A percentile compares a stretch with the other conserved stretches of the same genome.
These are phyloP conservation scores for Belonocnema kinseyi DNA, from an alignment of 1,140 invertebrate genomes.

Conservation along the genomic window DNA sequence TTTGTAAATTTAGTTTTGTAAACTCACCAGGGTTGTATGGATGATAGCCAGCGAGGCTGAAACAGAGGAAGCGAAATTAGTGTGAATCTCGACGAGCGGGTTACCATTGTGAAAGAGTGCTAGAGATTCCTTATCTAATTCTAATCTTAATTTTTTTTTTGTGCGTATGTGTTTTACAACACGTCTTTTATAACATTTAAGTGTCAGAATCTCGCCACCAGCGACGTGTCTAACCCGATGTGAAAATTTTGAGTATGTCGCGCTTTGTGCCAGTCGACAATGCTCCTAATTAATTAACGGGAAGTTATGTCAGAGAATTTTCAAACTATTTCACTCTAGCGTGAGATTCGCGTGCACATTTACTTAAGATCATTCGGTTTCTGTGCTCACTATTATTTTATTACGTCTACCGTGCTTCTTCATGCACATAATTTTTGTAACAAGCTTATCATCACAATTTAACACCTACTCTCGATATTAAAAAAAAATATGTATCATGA, in stretches of 20 bases:
- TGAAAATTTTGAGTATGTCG: constrained; percentile 49
- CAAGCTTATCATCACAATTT: constrained; percentile 25
- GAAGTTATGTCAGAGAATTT: constrained; percentile 73
- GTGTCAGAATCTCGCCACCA: constrained; percentile 30
- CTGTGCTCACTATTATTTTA: constrained; percentile 34
- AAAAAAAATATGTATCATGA: no score
- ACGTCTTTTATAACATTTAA: not conserved
- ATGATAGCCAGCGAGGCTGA: constrained; percentile 70
- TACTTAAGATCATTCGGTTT: constrained; percentile 44
- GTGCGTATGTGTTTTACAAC: constrained; percentile 33
- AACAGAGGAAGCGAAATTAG: constrained; percentile 62
- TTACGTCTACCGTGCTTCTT: constrained; percentile 48
- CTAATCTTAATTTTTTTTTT: constrained; percentile 32
- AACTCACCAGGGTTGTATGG: constrained; percentile 68
- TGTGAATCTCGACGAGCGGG: constrained; percentile 51
- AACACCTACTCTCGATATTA: not conserved
- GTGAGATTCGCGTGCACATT: constrained; percentile 60
- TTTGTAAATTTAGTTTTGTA: constrained; percentile 38
- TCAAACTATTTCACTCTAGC: constrained; percentile 65
- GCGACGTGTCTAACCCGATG: constrained; percentile 34
- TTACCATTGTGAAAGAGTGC: constrained; percentile 53
- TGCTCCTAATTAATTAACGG: constrained; percentile 72
- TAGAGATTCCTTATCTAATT: constrained; percentile 51
- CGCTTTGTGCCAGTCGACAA: constrained; percentile 61
- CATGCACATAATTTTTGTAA: constrained; percentile 33